Conservation (phyloP, 35 echinoderm and acorn worm genomes). For the Anneissia japonica region DNA sequence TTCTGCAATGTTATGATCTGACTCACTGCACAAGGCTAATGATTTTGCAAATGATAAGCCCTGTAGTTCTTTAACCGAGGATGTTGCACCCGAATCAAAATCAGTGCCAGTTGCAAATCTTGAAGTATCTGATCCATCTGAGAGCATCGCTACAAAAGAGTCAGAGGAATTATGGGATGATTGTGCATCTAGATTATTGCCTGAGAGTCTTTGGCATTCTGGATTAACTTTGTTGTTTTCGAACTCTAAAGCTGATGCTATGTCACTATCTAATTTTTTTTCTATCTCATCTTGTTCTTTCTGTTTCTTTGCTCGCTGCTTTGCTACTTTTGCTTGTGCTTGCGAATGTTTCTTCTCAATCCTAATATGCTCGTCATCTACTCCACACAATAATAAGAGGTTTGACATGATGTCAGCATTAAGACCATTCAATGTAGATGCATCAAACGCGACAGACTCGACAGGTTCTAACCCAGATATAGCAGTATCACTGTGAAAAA, state of each 20-base stretch:
- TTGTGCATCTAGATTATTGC: background rate
- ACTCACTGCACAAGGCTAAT: background rate
- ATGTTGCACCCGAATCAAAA: background rate
- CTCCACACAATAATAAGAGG: slow-evolving; percentile 65
- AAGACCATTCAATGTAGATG: slow-evolving; percentile 54
- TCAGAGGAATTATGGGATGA: background rate
- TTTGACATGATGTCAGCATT: slow-evolving; percentile 54
- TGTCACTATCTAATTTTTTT: slow-evolving; percentile 86
- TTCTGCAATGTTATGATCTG: background rate
- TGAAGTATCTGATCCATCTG: background rate
- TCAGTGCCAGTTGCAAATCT: background rate
- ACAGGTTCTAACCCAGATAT: slow-evolving; percentile 77
- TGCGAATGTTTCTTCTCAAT: background rate
- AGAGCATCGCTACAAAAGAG: background rate
- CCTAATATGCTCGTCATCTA: slow-evolving; percentile 46
- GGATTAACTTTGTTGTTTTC: background rate
- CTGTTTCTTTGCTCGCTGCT: slow-evolving; percentile 35
- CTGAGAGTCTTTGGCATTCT: background rate
- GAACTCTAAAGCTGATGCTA: slow-evolving; percentile 51
- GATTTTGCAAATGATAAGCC: background rate
- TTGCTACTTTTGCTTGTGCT: background rate
- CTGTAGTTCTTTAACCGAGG: background rate
- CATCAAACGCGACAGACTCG: slow-evolving; percentile 56
- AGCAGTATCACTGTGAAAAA: slow-evolving; percentile 68
- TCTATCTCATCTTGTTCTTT: slow-evolving; percentile 57